These are phyloP conservation scores for Pluvianellus socialis DNA, from an alignment of 2,113 vertebrate species.

Conservation along the genomic window DNA sequence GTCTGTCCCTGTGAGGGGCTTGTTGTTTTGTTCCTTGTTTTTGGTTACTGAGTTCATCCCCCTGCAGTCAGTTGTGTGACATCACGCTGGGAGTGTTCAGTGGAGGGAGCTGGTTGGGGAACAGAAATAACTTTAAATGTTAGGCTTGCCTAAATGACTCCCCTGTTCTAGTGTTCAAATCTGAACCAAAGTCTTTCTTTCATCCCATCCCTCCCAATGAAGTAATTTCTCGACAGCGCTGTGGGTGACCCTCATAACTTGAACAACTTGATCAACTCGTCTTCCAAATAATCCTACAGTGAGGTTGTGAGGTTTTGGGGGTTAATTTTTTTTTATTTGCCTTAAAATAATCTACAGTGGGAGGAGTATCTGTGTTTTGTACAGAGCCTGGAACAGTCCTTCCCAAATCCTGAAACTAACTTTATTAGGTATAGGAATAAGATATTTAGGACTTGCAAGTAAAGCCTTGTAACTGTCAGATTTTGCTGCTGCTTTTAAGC, in stretches of 20 bases:
- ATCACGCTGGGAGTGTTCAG: background rate
- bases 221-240: background rate
- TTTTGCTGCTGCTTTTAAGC: background rate
- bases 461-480: background rate
- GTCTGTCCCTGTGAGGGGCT: background rate
- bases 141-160: background rate
- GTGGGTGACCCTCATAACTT: background rate
- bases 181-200: background rate
- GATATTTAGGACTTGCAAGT: background rate
- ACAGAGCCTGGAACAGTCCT: background rate
- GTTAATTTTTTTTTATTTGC: background rate
- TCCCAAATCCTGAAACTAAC: background rate
- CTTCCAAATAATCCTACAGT: background rate
- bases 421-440: background rate
- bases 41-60: background rate
- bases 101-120: background rate
- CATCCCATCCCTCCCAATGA: background rate
- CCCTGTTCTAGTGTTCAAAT: background rate
- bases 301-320: accelerated
- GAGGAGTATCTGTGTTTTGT: background rate
- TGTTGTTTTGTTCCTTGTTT: background rate
- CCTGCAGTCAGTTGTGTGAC: background rate
- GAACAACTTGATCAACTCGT: background rate
- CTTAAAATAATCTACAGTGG: background rate
- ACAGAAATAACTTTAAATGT: background rate